Evolutionary conservation across 2,888 invertebrate species (phyloP).

Genomic region (Drosophila setosimentum): DNA sequence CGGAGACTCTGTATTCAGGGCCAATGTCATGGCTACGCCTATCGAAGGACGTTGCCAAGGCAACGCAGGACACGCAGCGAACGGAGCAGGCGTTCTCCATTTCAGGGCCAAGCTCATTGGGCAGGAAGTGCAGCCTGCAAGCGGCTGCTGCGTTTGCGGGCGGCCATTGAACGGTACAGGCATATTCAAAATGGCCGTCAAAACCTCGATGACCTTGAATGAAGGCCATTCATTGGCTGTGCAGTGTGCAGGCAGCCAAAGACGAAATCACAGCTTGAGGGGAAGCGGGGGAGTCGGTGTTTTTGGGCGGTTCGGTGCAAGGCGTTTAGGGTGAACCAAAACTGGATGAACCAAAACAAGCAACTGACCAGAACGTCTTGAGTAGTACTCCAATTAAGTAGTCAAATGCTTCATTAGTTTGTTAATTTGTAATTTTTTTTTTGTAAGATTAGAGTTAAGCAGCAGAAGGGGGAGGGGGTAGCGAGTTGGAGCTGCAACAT

Average conservation of each 20-base stretch:
- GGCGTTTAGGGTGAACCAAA: constrained; percentile 4
- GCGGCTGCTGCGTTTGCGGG: constrained; percentile 41
- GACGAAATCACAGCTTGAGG: neutral
- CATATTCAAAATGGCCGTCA: constrained; percentile 78
- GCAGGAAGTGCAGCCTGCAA: constrained; percentile 69
- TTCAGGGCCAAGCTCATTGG: constrained; percentile 71
- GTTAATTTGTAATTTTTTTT: neutral
- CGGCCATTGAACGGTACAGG: constrained; percentile 68
- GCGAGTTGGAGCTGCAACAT: constrained; percentile 17
- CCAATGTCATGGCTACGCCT: constrained; percentile 83
- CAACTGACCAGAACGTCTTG: neutral
- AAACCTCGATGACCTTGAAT: constrained; percentile 76
- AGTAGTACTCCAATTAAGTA: neutral
- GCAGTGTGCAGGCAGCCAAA: constrained; percentile 3
- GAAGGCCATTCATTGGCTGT: constrained; percentile 69
- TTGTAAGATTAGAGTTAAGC: neutral
- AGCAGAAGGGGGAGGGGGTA: neutral
- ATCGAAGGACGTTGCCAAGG: constrained; percentile 72
- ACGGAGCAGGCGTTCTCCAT: constrained; percentile 50
- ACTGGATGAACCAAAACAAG: constrained; percentile 8
- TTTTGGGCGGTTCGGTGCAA: neutral
- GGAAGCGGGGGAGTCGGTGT: neutral
- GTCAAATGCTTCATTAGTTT: neutral
- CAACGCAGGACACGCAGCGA: constrained; percentile 65
- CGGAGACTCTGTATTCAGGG: constrained; percentile 44